These are phyloP conservation scores for Danaus chrysippus DNA, from an alignment of 2,888 invertebrate species.

Conservation along the genomic window DNA sequence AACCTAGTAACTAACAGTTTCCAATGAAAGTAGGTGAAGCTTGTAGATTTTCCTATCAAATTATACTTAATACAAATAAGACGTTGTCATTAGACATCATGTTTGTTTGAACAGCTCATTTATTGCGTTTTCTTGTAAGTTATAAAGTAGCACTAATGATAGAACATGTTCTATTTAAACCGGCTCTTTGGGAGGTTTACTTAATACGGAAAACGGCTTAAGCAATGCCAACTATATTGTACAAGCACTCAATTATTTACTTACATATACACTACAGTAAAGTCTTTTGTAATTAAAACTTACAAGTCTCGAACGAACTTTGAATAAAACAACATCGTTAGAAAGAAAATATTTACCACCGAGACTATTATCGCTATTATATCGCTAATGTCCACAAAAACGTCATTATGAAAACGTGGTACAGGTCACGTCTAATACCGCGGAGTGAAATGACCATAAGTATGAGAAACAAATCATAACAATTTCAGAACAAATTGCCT, in stretches of 20 bases:
- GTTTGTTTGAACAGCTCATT: slow-evolving; percentile 18
- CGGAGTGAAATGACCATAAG: slow-evolving; percentile 48
- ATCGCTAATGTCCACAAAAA: slow-evolving; percentile 25
- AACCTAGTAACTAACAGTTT: slow-evolving; percentile 30
- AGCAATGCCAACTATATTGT: too few relatives aligned
- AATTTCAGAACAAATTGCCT: slow-evolving; percentile 20
- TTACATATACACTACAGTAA: too few relatives aligned
- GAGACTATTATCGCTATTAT: slow-evolving; percentile 1
- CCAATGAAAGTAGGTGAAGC: slow-evolving; percentile 33
- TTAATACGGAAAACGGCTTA: too few relatives aligned
- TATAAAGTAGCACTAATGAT: slow-evolving; percentile 10
- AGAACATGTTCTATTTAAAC: not conserved
- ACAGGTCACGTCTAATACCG: slow-evolving; percentile 39
- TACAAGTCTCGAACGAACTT: not conserved
- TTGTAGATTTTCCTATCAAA: slow-evolving; percentile 32
- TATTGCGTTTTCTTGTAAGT: slow-evolving; percentile 23
- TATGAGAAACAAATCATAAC: slow-evolving; percentile 30
- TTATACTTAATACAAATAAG: slow-evolving; percentile 31
- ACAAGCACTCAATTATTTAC: too few relatives aligned
- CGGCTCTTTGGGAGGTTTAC: not conserved
- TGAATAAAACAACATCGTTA: slow-evolving; percentile 1
- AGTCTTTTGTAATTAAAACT: too few relatives aligned
- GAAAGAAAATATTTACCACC: not conserved
- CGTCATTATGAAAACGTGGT: slow-evolving; percentile 41
- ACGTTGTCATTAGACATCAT: slow-evolving; percentile 21